Evolutionary conservation across 2,113 vertebrate species (phyloP).

Genomic region (Otocyon megalotis): DNA sequence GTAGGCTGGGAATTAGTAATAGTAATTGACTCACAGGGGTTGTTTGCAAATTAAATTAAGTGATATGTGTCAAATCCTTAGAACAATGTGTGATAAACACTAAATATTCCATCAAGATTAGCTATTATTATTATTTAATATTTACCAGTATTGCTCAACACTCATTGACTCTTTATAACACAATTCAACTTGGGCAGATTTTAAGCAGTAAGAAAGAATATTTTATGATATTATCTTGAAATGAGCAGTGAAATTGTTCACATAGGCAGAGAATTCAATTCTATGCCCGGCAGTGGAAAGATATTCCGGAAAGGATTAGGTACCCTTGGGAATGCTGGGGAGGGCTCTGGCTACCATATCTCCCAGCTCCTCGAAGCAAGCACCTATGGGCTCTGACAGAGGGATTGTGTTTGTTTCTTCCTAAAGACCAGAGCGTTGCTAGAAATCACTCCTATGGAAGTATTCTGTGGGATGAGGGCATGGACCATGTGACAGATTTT

Average conservation of each 20-base stretch:
- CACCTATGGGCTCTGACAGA: no score
- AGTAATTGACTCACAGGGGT: no score
- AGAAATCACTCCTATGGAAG: not conserved
- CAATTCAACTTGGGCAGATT: not conserved
- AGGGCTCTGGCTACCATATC: rapidly evolving
- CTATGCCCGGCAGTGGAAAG: not conserved
- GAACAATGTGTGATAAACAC: not conserved
- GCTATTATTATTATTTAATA: not conserved
- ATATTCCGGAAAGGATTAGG: rapidly evolving
- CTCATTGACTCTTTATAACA: not conserved
- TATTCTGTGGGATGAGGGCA: not conserved
- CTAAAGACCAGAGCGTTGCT: not conserved
- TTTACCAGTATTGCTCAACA: not conserved
- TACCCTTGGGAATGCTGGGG: rapidly evolving
- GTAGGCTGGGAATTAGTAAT: not conserved
- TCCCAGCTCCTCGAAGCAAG: not conserved
- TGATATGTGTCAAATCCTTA: not conserved
- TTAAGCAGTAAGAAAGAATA: not conserved
- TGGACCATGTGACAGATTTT: not conserved
- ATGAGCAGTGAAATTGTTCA: not conserved
- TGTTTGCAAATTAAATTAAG: not conserved
- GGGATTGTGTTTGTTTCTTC: not conserved
- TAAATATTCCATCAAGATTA: not conserved
- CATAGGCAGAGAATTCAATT: not conserved
- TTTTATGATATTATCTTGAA: not conserved